Conservation (phyloP, 2,797 vertebrate genomes). For the Phataginus tetradactyla region DNA sequence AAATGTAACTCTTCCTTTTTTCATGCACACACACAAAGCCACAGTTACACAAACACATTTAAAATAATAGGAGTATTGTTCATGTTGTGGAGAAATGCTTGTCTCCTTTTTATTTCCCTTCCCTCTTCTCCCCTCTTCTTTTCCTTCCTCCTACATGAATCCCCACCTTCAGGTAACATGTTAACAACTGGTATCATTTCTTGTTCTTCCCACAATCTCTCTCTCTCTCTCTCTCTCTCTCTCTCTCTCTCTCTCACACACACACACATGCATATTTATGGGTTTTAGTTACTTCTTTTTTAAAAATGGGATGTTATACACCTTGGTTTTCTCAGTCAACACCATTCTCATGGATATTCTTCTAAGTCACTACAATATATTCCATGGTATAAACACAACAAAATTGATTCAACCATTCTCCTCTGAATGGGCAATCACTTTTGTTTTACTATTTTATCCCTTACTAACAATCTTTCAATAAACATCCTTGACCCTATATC, state of each 20-base stretch:
- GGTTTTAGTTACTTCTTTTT: background rate
- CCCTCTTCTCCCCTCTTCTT: background rate
- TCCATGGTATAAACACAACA: background rate
- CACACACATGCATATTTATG: background rate
- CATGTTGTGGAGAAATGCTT: background rate
- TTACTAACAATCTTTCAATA: background rate
- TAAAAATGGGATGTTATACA: background rate
- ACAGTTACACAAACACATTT: background rate
- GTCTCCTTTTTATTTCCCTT: background rate
- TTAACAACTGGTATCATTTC: background rate
- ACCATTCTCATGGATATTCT: background rate
- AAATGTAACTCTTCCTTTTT: background rate
- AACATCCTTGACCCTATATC: background rate
- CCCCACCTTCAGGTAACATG: background rate
- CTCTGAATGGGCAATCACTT: background rate
- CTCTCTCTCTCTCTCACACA: background rate
- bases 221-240: background rate
- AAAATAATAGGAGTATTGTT: background rate
- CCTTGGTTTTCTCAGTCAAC: background rate
- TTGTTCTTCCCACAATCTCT: background rate
- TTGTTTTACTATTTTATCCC: background rate
- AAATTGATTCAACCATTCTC: background rate
- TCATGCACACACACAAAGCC: background rate
- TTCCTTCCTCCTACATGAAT: background rate
- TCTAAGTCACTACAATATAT: background rate